A percentile compares a stretch with the other conserved stretches of the same genome.
Conservation (phyloP, 2,888 invertebrate species). For the Tipula unca region DNA sequence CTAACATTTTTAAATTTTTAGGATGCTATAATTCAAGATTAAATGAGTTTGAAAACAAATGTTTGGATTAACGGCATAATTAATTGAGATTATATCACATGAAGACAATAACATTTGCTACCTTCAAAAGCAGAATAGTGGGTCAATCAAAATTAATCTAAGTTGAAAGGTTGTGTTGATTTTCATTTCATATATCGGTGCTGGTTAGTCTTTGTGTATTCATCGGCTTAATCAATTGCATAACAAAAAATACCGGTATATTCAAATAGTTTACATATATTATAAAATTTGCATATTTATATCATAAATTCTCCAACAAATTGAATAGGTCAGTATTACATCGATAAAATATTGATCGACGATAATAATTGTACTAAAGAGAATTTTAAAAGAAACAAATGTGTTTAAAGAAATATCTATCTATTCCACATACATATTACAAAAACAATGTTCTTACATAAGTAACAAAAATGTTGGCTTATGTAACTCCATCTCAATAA, state of each 20-base stretch:
- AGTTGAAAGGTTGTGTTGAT: not conserved
- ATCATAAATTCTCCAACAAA: not conserved
- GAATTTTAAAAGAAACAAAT: not conserved
- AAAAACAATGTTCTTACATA: not conserved
- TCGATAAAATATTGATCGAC: not conserved
- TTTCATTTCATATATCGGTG: not conserved
- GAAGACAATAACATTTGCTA: not conserved
- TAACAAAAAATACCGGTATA: not conserved
- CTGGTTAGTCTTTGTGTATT: not conserved
- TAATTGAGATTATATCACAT: too few relatives aligned
- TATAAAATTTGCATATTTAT: not conserved
- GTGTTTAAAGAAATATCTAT: not conserved
- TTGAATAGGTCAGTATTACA: not conserved
- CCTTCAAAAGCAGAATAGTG: not conserved
- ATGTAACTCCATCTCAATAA: not conserved
- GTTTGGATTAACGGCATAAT: too few relatives aligned
- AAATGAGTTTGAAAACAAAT: too few relatives aligned
- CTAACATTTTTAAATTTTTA: not conserved
- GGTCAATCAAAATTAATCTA: not conserved
- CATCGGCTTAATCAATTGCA: not conserved
- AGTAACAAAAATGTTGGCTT: not conserved
- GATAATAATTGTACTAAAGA: not conserved
- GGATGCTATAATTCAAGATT: not conserved
- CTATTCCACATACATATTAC: not conserved
- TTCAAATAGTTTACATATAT: not conserved